Conservation (phyloP, 2,888 invertebrate species). For the Crematogaster levior region DNA sequence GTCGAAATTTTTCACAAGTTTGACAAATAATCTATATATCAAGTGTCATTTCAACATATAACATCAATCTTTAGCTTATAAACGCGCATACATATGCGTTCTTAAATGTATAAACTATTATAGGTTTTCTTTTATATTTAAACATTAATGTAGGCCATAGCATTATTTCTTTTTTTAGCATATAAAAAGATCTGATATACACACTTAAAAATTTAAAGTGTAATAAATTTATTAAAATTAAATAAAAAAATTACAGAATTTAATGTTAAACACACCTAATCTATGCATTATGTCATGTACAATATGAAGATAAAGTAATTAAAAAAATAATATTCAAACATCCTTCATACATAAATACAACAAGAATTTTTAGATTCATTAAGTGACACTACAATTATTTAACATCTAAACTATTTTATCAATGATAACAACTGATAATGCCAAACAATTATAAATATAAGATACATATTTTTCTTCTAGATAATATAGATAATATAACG, state of each 20-base stretch:
- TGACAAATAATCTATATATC: conserved; percentile 50
- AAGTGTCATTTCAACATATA: conserved; percentile 56
- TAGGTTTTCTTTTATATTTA: conserved; percentile 69
- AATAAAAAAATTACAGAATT: background rate
- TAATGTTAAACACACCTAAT: background rate
- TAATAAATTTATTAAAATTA: background rate
- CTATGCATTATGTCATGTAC: background rate
- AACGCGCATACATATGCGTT: conserved; percentile 49
- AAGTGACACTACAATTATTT: conserved; percentile 2
- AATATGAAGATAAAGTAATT: background rate
- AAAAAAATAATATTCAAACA: background rate
- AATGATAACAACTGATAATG: conserved; percentile 1
- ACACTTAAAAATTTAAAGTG: conserved; percentile 3
- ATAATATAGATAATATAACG: background rate
- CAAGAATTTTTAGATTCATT: background rate
- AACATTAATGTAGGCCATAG: conserved; percentile 82
- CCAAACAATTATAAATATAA: conserved; percentile 2
- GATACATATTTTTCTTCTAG: background rate
- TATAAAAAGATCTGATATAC: conserved; percentile 73
- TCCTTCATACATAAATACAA: background rate
- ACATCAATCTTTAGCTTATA: conserved; percentile 62
- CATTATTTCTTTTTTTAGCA: conserved; percentile 75
- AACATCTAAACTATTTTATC: background rate
- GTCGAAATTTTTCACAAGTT: conserved; percentile 48
- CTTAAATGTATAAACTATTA: conserved; percentile 53